Base-by-base conservation (phyloP, 2,888 invertebrate genomes). In the Ectemnius cavifrons region DNA sequence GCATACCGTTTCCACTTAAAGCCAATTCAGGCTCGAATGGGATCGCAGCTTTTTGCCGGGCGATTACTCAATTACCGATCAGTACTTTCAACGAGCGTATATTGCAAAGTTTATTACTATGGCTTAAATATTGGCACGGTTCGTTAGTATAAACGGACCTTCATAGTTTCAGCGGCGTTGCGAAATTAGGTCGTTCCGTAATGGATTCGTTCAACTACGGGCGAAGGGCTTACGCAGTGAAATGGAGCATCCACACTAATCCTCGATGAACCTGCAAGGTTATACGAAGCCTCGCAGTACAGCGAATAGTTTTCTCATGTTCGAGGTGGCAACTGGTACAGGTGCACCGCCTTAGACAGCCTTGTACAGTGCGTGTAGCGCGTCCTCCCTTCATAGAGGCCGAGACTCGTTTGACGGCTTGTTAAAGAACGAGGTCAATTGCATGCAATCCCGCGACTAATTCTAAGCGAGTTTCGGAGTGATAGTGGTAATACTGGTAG, bases 381-480 rank as follows among this genome's bases (percentile, higher is more conserved):
- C 75, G 81, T 80, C 78, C 68, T 77, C 73, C 70, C 64, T 75
- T 67, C 60, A 56, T 71, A 62, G 64, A 64, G 59, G 61, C 61
- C 28, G 47, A 70, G 81, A 83, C 79, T 74, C 57, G 84, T 84
- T 84, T 72, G 84, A 73, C 80, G 77, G 75, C 81, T 85, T 73
- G 80, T 77, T 81, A 79, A 72, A 78, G 77, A 86, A 85, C 75
- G 67, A 56, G 86, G 86, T 83, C 83, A 86, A 86, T 86, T 78
- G 64, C 74, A 85, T 86, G 81, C 82, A 82, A 85, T 82, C 79
- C 71, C 37, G 37, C 75, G 69, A 75, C 78, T 78, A 77, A 83
- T 82, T 82, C 78, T 63, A 71, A 71, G 71, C 65, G 67, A 64
- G 73, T 78, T 77, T 79, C 76, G 69, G 45, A 83, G 77, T 59